Evolutionary conservation across 1,140 invertebrate genomes (phyloP), one percentile per base, ranked within the genome.

Genomic region (Ditylenchus dipsaci): DNA sequence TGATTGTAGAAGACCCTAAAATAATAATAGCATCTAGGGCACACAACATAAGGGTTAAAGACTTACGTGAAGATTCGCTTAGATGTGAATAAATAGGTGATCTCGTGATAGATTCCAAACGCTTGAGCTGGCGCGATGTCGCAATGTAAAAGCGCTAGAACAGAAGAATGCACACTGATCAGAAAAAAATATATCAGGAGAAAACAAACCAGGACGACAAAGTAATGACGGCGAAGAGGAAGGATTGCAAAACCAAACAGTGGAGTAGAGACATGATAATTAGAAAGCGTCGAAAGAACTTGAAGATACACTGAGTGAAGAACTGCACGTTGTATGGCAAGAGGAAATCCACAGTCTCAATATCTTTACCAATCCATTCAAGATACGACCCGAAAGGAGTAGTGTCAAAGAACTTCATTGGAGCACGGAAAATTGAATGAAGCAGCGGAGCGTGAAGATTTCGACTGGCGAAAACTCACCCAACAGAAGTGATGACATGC

Each of bases 61-160:
- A 19, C 63, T 49, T 65, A 65, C 63, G 63, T 65, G 33, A 65
- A 65, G 63, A 65, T 56, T 65, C 63, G 86, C 84, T 71, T 68
- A 87, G 87, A 76, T 97, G 93, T 5, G 93, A 94, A 85, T 95
- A 97, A 78, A 98, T 95, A 0, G 95, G 95, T 15, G 93, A 97
- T 59, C 93, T 87, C 17, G 91, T 93, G 0, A 95, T 90, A 0
- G 94, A 96, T 84, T 97, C 93, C 27, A 97, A 82, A 57, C 95
- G 87, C 86, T 95, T 97, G 65, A 97, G 83, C 82, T 97, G 95
- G 26, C 95, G 85, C 1, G 93, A 96, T 0, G 93, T 91, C 0
- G 89, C 86, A 61, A 97, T 91, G 84, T 97, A 97, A 85, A 96
- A 93, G 73, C 91, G 88, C 88, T 96, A 89, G n/a, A 85, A 78